phyloP scores from a whole-genome alignment of 2,113 vertebrate genomes.

The Eonycteris spelaea region DNA sequence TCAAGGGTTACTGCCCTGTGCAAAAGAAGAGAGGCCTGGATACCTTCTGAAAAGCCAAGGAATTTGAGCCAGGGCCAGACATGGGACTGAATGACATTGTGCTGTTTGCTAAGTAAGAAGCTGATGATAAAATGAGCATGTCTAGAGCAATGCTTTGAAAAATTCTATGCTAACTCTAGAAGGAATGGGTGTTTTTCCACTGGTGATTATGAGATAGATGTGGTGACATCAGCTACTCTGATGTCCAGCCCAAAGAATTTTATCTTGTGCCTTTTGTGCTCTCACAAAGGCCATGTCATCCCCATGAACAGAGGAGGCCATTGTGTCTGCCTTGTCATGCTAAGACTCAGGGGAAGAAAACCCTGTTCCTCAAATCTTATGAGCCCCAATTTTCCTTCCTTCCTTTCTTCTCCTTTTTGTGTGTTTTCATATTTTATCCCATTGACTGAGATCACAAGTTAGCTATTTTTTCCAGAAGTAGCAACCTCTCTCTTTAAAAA shows the following conservation, averaged over 20 bases:
- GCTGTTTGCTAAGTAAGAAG: not conserved
- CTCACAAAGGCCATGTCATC: not conserved
- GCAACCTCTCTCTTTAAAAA: not conserved
- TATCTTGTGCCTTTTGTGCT: not conserved
- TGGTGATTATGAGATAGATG: not conserved
- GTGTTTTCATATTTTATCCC: not conserved
- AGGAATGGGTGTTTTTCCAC: not conserved
- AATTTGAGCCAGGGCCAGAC: not conserved
- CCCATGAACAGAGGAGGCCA: not conserved
- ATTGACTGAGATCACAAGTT: not conserved
- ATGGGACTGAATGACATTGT: not conserved
- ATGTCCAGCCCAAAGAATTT: not conserved
- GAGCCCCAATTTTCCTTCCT: not conserved
- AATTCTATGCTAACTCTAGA: not conserved
- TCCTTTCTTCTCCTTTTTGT: not conserved
- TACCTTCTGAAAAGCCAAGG: constrained; percentile 5
- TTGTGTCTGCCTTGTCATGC: not conserved
- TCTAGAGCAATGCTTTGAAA: not conserved
- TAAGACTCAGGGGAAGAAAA: not conserved
- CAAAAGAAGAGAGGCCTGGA: not conserved
- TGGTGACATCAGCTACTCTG: not conserved
- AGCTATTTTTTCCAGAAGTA: not conserved
- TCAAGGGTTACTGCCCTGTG: not conserved
- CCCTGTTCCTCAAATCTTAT: not conserved
- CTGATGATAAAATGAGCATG: not conserved